These are phyloP conservation scores for Equus quagga DNA, from an alignment of 2,113 vertebrate genomes.

Conservation along the genomic window DNA sequence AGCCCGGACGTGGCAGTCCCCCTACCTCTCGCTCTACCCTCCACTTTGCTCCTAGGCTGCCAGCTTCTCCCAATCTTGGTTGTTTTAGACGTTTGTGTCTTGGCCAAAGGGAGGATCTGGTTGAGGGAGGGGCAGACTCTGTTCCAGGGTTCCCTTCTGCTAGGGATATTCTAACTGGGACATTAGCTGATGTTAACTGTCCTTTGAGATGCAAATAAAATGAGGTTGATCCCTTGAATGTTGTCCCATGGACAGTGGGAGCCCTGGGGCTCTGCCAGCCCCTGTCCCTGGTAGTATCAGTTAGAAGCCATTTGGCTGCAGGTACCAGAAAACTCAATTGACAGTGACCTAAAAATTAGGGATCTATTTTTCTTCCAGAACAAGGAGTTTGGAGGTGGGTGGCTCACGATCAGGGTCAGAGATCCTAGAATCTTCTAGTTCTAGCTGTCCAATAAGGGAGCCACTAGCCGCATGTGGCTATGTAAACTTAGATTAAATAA, in stretches of 20 bases:
- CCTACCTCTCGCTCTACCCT: not conserved
- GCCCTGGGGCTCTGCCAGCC: not conserved
- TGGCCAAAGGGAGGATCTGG: not conserved
- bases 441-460: not conserved
- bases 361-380: not conserved
- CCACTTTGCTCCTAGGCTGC: not conserved
- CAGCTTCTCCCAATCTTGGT: not conserved
- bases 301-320: not conserved
- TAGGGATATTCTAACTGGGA: not conserved
- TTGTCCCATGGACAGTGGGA: not conserved
- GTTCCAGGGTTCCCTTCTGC: not conserved
- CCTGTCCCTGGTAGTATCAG: not conserved
- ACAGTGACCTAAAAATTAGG: not conserved
- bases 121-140: not conserved
- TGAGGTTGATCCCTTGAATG: not conserved
- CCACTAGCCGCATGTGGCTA: not conserved
- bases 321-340: not conserved
- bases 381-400: not conserved
- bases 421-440: not conserved
- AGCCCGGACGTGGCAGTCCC: not conserved
- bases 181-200: not conserved
- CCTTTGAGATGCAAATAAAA: not conserved
- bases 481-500: slow-evolving; percentile 8
- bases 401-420: not conserved
- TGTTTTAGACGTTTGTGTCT: not conserved